phyloP scores from a whole-genome alignment of 2,888 invertebrate species.

The Lithophane leautieri region DNA sequence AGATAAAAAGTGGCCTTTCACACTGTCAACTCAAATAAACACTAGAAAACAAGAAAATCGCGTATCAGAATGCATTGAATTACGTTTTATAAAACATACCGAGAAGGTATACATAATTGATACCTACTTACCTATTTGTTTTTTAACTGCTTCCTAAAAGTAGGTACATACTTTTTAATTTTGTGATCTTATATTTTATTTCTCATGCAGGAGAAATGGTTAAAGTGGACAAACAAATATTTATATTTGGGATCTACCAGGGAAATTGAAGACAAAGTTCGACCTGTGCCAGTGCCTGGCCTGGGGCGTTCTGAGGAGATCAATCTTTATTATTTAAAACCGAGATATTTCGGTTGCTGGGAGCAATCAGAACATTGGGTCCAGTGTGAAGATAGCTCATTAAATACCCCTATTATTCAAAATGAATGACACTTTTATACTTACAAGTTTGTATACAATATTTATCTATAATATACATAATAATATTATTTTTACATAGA shows the following conservation, averaged over 20 bases:
- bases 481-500: not conserved
- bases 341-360: constrained; percentile 78
- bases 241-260: constrained; percentile 89
- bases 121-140: too few species aligned
- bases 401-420: constrained; percentile 38
- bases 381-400: constrained; percentile 72
- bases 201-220: constrained; percentile 33
- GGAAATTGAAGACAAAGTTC: constrained; percentile 75
- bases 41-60: constrained; percentile 24
- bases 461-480: not conserved
- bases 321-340: constrained; percentile 77
- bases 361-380: constrained; percentile 80
- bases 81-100: constrained; percentile 52
- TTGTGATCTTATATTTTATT: not conserved
- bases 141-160: not conserved
- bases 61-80: constrained; percentile 44
- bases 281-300: constrained; percentile 78
- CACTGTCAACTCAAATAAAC: constrained; percentile 24
- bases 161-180: not conserved
- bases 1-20: constrained; percentile 61
- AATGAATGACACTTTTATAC: constrained; percentile 5
- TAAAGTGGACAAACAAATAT: constrained; percentile 89
- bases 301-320: constrained; percentile 75
- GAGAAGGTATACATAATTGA: constrained; percentile 36
- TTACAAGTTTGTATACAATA: not conserved